These are phyloP conservation scores for Prolemur simus DNA, from an alignment of 2,113 vertebrate genomes.

Conservation along the genomic window DNA sequence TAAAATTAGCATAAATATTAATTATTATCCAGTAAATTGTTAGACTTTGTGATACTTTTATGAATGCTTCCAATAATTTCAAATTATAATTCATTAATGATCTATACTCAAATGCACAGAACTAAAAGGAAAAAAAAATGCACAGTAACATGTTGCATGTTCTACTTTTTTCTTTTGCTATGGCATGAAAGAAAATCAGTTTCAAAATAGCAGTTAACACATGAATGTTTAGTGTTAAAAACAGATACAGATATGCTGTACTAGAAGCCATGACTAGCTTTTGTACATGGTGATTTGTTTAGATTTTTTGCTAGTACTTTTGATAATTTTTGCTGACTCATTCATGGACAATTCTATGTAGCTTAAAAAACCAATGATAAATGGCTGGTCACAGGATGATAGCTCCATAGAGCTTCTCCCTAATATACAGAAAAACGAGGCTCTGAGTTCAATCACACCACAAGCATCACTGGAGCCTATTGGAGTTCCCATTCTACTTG, in stretches of 20 bases:
- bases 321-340: neutral
- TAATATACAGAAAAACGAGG: neutral
- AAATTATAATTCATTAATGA: slow-evolving; percentile 37
- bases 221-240: neutral
- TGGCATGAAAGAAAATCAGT: neutral
- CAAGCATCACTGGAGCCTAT: neutral
- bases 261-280: neutral
- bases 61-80: slow-evolving; percentile 49
- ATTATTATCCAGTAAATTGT: slow-evolving; percentile 50
- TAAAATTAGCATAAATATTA: slow-evolving; percentile 73
- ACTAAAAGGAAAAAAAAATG: neutral
- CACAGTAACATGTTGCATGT: neutral
- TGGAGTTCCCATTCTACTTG: neutral
- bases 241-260: neutral
- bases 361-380: neutral
- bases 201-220: neutral
- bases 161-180: neutral
- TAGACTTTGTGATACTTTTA: slow-evolving; percentile 50
- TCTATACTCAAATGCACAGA: neutral
- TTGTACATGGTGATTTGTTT: neutral
- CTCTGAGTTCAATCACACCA: neutral
- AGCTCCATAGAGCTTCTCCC: neutral
- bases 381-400: neutral
- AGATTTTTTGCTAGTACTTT: neutral
- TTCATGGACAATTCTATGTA: neutral